Base-by-base conservation (phyloP, 2,888 invertebrate genomes). In the Drosophila mimetica region DNA sequence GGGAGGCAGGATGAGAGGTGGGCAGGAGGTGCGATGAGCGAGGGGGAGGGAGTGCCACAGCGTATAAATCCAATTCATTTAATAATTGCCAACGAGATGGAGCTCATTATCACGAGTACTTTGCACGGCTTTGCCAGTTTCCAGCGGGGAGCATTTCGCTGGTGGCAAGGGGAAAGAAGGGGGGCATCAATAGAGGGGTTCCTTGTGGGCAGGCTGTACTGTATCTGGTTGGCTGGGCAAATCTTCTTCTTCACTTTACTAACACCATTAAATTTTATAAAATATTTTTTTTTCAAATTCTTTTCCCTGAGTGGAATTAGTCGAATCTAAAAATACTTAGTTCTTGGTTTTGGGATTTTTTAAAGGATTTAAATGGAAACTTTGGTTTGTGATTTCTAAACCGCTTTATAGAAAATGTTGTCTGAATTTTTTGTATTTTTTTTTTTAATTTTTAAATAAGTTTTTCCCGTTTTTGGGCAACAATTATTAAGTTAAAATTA, bases 61-160 rank as follows among this genome's bases (percentile, higher is more conserved):
- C 79, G 80, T 77, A 90, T 88, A 89, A 89, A 89, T 89, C 88
- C 89, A 89, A 89, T 89, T 90, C 90, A 90, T 90, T 90, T 90
- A 89, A 90, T 90, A 90, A 90, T 90, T 90, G 90, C 90, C 89
- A 90, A 80, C 88, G 84, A 89, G 90, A 90, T 90, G 89, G 88
- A 86, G 89, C 90, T 90, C 90, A 90, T 90, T 90, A 90, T 83
- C 77, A 82, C 66, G 89, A 84, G 87, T 87, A 86, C 85, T 85
- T 85, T 86, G 88, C 88, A 86, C 85, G 87, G 85, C 88, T 85
- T 88, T 85, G 76, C 61, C 75, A 52, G 70, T 25, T 44, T 36
- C 52, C 36, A 16, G 34, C 42, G 20, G 16, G 44, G 42, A 28
- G 28, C 3, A 18, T 28, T 28, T 41, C 51, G 51, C 53, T 41